These are phyloP conservation scores for Hetaerina americana DNA, from an alignment of 1,140 invertebrate species.

Conservation along the genomic window DNA sequence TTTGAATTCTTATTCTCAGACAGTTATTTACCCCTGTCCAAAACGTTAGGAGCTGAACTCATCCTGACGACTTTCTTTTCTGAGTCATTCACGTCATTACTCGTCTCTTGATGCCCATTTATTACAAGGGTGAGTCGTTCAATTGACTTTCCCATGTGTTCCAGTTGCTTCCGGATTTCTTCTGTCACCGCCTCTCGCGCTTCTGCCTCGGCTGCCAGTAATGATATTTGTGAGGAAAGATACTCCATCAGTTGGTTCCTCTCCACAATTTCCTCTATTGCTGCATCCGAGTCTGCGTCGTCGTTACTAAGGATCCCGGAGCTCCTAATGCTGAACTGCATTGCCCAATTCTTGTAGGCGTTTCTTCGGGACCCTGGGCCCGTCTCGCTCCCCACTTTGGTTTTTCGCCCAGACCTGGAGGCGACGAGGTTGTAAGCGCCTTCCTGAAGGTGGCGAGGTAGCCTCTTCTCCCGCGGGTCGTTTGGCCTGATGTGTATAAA, in stretches of 20 bases:
- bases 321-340: not conserved
- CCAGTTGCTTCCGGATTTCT: not conserved
- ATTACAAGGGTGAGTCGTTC: not conserved
- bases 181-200: not conserved
- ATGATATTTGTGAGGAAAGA: not conserved
- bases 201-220: not conserved
- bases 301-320: not conserved
- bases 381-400: not conserved
- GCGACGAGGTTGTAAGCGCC: slow-evolving; percentile 57
- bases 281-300: not conserved
- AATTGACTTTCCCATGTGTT: not conserved
- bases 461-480: slow-evolving; percentile 59
- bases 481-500: slow-evolving; percentile 58
- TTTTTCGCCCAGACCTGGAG: not conserved
- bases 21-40: too few species aligned
- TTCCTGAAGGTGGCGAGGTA: slow-evolving; percentile 57
- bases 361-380: not conserved
- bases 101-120: not conserved
- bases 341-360: not conserved
- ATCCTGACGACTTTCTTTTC: not conserved
- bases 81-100: not conserved
- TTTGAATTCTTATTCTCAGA: too few species aligned
- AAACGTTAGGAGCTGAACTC: not conserved
- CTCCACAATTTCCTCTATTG: not conserved
- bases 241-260: not conserved